Evolutionary conservation across 2,888 invertebrate species (phyloP), one percentile per base, ranked within the genome.

Genomic region (Arrhopalites spinosus): DNA sequence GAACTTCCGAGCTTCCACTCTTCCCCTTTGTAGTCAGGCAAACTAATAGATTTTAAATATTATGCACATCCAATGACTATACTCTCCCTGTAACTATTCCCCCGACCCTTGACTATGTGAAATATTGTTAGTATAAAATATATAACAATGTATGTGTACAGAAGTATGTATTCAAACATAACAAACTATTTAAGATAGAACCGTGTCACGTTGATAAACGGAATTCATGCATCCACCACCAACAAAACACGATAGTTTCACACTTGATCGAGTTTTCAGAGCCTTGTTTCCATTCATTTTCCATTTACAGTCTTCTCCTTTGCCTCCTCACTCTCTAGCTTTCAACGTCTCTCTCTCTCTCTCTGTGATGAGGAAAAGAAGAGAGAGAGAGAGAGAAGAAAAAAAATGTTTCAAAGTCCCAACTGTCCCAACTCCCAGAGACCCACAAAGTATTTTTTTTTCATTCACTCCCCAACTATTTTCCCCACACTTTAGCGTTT

Each of bases 1-100:
- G 78, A 81, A 79, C 77, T 74, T 77, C 76, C 78, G 75, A 69
- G 69, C 67, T 73, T 74, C 64, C 45, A 64, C 30, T 53, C 61
- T 20, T 61, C 56, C 73, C 67, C 56, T 15, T 67, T 53, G 7
- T 45, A 66, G 45, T 13, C 66, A 66, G 66, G 45, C 45, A 45
- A 43, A 66, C 66, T 66, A 66, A 66, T 45, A 66, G 20, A 45
- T 66, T 66, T 66, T 66, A 43, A 66, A 66, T 66, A 27, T 17
- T 50, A 50, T 63, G 63, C n/a, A 25, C 17, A 8, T 43, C 47
- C 53, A 43, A 20, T 67, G 36, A 59, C 8, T 36, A 17, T 67
- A 30, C 23, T 15, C 15, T 67, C 45, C 30, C 30, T 53, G 2
- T 36, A 36, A 36, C 36, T 36, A 36, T 36, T 36, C 36, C 36